Evolutionary conservation across 2,113 vertebrate genomes (phyloP).

Genomic region (Ondatra zibethicus): DNA sequence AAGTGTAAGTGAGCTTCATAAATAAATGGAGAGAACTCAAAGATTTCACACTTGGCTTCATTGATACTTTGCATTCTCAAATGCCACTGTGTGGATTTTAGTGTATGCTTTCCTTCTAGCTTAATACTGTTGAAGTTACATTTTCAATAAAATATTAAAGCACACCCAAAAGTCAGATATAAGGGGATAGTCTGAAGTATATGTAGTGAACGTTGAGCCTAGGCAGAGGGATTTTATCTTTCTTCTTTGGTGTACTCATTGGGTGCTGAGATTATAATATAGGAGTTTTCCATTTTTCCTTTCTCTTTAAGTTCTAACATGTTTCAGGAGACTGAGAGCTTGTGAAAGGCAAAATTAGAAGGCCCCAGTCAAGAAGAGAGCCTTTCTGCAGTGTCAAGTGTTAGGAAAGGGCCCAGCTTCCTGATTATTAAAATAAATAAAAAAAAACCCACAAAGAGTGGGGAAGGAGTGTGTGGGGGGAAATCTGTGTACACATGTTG

Average conservation of each 20-base stretch:
- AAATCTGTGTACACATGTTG: neutral
- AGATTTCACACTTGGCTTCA: neutral
- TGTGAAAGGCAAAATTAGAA: neutral
- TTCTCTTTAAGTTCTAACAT: neutral
- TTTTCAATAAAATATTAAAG: neutral
- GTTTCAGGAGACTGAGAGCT: neutral
- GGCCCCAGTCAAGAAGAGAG: neutral
- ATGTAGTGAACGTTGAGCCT: neutral
- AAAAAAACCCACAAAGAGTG: too few species aligned
- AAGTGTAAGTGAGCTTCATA: neutral
- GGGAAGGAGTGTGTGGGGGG: too few species aligned
- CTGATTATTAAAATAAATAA: neutral
- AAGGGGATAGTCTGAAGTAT: neutral
- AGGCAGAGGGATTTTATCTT: neutral
- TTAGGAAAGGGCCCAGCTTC: neutral
- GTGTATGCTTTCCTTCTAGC: neutral
- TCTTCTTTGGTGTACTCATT: neutral
- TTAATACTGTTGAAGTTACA: neutral
- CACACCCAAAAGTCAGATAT: neutral
- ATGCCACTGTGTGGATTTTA: neutral
- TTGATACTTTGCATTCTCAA: neutral
- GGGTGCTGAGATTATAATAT: neutral
- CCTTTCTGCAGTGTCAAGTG: neutral
- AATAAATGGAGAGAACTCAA: neutral
- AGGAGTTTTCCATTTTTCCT: neutral